phyloP scores from a whole-genome alignment of 2,797 vertebrate species.

The Amniataba percoides region DNA sequence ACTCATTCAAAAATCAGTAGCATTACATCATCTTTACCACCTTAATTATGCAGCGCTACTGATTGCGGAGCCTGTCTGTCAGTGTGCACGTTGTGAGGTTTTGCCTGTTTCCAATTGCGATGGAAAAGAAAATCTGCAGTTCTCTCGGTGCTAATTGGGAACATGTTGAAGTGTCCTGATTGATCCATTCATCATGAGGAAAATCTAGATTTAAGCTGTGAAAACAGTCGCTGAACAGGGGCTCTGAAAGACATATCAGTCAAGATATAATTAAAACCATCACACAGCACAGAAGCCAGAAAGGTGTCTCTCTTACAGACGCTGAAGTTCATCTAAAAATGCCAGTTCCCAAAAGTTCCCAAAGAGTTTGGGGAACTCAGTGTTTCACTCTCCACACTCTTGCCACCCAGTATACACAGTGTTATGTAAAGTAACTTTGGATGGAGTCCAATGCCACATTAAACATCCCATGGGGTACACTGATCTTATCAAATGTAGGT shows the following conservation, averaged over 20 bases:
- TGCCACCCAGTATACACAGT: conserved; percentile 20
- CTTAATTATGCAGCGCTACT: conserved; percentile 37
- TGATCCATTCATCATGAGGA: conserved; percentile 56
- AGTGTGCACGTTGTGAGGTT: conserved; percentile 22
- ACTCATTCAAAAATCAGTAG: neutral
- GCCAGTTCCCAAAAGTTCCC: neutral
- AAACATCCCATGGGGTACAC: neutral
- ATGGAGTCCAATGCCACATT: conserved; percentile 13
- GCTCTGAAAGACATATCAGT: conserved; percentile 16
- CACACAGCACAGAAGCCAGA: conserved; percentile 15
- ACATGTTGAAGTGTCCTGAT: conserved; percentile 51
- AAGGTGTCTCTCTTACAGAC: conserved; percentile 20
- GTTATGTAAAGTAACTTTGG: neutral
- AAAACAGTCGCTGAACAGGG: conserved; percentile 46
- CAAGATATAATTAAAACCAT: conserved; percentile 36
- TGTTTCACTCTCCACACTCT: neutral
- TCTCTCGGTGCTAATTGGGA: conserved; percentile 59
- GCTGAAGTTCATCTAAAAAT: conserved; percentile 1
- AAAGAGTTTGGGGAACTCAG: neutral
- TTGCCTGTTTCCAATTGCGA: conserved; percentile 35
- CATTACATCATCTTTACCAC: conserved; percentile 47
- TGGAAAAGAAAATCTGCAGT: conserved; percentile 52
- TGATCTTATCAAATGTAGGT: conserved; percentile 26
- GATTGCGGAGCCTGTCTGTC: conserved; percentile 40
- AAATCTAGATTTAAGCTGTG: conserved; percentile 62